These are phyloP conservation scores for Hermodice carunculata DNA, from an alignment of 2,888 invertebrate species.

Conservation along the genomic window DNA sequence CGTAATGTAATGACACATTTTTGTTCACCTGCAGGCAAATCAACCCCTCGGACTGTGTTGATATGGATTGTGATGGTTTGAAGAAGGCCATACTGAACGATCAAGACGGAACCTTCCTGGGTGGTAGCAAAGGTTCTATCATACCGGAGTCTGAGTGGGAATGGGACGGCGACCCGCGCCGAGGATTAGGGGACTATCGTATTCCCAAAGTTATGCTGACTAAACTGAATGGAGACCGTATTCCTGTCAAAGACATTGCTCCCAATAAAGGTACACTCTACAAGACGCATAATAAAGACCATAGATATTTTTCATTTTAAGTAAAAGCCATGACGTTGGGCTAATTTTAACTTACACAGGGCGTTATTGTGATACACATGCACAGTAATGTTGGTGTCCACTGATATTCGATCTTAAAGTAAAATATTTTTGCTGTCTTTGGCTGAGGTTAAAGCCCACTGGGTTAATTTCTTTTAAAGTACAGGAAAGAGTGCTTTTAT, in stretches of 20 bases:
- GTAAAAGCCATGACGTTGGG: too few species aligned
- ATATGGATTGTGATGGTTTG: conserved; percentile 67
- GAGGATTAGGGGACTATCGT: conserved; percentile 64
- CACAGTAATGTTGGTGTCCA: too few species aligned
- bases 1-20: too few species aligned
- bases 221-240: conserved; percentile 41
- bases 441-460: too few species aligned
- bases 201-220: conserved; percentile 60
- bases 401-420: too few species aligned
- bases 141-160: conserved; percentile 60
- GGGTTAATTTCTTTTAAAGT: too few species aligned
- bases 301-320: too few species aligned
- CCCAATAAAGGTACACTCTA: conserved; percentile 55
- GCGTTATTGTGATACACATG: too few species aligned
- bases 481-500: too few species aligned
- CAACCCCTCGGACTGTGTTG: conserved; percentile 65
- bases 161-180: conserved; percentile 52
- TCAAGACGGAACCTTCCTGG: conserved; percentile 57
- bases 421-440: too few species aligned
- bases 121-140: conserved; percentile 41
- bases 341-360: too few species aligned
- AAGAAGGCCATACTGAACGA: conserved; percentile 63
- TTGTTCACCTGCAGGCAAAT: conserved; percentile 40
- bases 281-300: too few species aligned
- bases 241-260: conserved; percentile 40